phyloP scores from a whole-genome alignment of 2,113 vertebrate genomes.

The Colius striatus region DNA sequence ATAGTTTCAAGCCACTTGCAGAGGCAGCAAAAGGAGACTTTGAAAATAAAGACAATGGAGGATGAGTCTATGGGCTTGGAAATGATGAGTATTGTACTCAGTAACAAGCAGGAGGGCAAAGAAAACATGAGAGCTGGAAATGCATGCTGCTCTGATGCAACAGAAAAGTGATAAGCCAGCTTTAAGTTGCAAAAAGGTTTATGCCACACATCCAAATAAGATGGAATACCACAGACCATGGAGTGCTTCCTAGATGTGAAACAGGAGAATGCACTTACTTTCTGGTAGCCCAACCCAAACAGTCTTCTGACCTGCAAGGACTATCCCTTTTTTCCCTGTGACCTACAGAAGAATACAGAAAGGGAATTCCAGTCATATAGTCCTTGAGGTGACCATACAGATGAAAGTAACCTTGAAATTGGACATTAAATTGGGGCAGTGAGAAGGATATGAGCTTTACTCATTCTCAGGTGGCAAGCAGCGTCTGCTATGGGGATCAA shows the following conservation, averaged over 20 bases:
- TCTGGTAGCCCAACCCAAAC: slow-evolving; percentile 18
- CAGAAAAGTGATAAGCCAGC: not conserved
- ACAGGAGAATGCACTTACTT: slow-evolving; percentile 26
- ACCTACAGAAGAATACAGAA: slow-evolving; percentile 40
- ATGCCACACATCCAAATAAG: not conserved
- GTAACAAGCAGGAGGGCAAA: not conserved
- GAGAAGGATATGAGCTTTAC: not conserved
- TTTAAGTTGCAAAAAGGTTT: not conserved
- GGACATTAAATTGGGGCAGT: not conserved
- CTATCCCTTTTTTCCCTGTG: slow-evolving; percentile 44
- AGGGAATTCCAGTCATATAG: not conserved
- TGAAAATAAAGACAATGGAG: not conserved
- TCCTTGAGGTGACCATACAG: not conserved
- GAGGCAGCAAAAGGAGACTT: not conserved
- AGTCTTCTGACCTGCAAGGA: slow-evolving; percentile 39
- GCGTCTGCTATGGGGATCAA: not conserved
- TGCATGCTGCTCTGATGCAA: not conserved
- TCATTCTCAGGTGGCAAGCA: not conserved
- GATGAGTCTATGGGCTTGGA: not conserved
- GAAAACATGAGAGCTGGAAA: not conserved
- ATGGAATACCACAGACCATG: not conserved
- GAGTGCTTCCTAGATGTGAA: not conserved
- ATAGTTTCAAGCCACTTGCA: not conserved
- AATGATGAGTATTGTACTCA: not conserved
- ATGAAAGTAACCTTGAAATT: not conserved